Evolutionary conservation across 2,113 vertebrate genomes (phyloP), one percentile per base, ranked within the genome.

Genomic region (Solenodon paradoxus): DNA sequence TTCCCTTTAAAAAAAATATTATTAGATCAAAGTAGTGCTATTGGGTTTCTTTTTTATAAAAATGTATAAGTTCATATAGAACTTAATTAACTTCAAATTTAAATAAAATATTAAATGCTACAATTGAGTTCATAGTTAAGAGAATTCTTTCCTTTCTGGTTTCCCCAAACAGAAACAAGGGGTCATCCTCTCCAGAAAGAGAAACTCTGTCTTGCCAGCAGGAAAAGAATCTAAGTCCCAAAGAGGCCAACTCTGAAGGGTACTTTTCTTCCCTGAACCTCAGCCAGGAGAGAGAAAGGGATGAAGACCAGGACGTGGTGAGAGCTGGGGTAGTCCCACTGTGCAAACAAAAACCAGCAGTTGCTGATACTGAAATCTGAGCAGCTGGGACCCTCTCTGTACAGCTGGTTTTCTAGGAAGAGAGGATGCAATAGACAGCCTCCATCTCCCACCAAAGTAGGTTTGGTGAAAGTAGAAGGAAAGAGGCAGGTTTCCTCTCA

Each of bases 161-260:
- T 75, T 78, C 15, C 95, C 22, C 77, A 45, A 92, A 42, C 22
- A 96, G 95, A 90, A 84, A 77, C 53, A 80, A 47, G 84, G 30
- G 22, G 22, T 28, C 49, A 40, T 71, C 19, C 71, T 80, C 26
- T 93, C 40, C 81, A 53, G 71, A 49, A 30, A 88, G 32, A 87
- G 45, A 77, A 59, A 51, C 30, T 40, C 51, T 49, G 1, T 63
- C 3, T 88, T 47, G 49, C 47, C 94, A 80, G 59, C 83, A 95
- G 19, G 81, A 45, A 71, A 90, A 72, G 80, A 77, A 32, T 47
- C 47, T 57, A 64, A 57, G 45, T 81, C 32, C 6, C 40, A 55
- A 49, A 78, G 92, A 74, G 80, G 35, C 53, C 64, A 26, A 0
- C 40, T 59, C n/a, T 83, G 64, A 68, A 74, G 55, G 64, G 5